Evolutionary conservation across 2,113 vertebrate genomes (phyloP).

Genomic region (Thalassoma bifasciatum): DNA sequence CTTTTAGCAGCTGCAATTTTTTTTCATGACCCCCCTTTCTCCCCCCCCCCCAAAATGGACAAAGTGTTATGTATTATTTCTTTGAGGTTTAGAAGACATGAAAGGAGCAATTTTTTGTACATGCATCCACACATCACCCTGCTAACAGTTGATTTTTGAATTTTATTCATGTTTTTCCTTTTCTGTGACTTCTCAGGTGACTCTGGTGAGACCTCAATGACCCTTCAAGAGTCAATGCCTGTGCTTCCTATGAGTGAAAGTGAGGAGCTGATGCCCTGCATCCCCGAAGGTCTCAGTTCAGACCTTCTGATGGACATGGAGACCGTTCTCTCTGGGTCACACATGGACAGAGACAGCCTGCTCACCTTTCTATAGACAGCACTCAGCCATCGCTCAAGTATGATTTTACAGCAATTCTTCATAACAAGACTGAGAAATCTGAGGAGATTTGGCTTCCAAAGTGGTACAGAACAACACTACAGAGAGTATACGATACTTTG

Average conservation of each 20-base stretch:
- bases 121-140: too few relatives aligned
- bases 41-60: too few relatives aligned
- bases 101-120: too few relatives aligned
- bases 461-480: constrained; percentile 64
- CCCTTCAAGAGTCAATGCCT: constrained; percentile 91
- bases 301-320: constrained; percentile 98
- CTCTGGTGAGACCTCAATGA: constrained; percentile 86
- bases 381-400: constrained; percentile 2
- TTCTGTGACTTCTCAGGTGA: constrained; percentile 83
- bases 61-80: too few relatives aligned
- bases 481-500: constrained; percentile 44
- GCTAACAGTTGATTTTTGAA: too few relatives aligned
- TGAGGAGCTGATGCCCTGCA: constrained; percentile 95
- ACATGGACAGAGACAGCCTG: constrained; percentile 97
- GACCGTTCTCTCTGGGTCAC: constrained; percentile 93
- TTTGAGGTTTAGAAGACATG: too few relatives aligned
- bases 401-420: constrained; percentile 38
- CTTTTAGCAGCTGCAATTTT: too few relatives aligned
- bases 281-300: constrained; percentile 94
- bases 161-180: background rate
- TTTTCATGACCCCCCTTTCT: too few relatives aligned
- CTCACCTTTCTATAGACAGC: constrained; percentile 95
- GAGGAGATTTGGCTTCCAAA: constrained; percentile 43
- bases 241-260: constrained; percentile 93
- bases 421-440: constrained; percentile 54